Conservation (phyloP, 64 coral and sea anemone genomes). For the Montipora foliosa region DNA sequence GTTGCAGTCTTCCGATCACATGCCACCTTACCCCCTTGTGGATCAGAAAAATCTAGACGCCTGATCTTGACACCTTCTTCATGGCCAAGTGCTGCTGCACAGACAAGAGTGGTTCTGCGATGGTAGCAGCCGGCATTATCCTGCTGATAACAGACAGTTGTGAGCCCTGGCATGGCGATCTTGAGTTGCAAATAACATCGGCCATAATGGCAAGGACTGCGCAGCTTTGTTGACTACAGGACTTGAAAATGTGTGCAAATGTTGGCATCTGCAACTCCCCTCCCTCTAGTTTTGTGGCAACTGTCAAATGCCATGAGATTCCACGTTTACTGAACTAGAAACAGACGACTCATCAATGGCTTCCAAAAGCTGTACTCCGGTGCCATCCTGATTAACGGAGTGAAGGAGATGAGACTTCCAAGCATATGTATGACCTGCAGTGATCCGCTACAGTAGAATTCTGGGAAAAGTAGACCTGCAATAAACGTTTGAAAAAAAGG, state of each 20-base stretch:
- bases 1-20: constrained; percentile 56
- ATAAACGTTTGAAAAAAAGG: constrained; percentile 22
- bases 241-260: constrained; percentile 20
- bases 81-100: constrained; percentile 37
- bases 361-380: constrained; percentile 30
- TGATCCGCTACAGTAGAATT: constrained; percentile 64
- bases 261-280: not conserved
- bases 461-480: constrained; percentile 51
- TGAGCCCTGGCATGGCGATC: not conserved
- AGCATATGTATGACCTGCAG: constrained; percentile 24
- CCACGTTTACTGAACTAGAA: constrained; percentile 28
- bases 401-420: constrained; percentile 38
- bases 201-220: constrained; percentile 9
- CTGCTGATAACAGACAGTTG: not conserved
- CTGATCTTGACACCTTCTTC: constrained; percentile 49
- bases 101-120: constrained; percentile 27
- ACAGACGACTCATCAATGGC: constrained; percentile 8
- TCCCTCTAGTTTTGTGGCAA: not conserved
- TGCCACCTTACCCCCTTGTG: constrained; percentile 56
- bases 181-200: constrained; percentile 18
- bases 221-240: not conserved
- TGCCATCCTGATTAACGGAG: constrained; percentile 32
- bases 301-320: constrained; percentile 36
- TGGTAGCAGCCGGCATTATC: constrained; percentile 26
- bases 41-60: constrained; percentile 66